These are phyloP conservation scores for Gerris lacustris DNA, from an alignment of 2,888 invertebrate species.

Conservation along the genomic window DNA sequence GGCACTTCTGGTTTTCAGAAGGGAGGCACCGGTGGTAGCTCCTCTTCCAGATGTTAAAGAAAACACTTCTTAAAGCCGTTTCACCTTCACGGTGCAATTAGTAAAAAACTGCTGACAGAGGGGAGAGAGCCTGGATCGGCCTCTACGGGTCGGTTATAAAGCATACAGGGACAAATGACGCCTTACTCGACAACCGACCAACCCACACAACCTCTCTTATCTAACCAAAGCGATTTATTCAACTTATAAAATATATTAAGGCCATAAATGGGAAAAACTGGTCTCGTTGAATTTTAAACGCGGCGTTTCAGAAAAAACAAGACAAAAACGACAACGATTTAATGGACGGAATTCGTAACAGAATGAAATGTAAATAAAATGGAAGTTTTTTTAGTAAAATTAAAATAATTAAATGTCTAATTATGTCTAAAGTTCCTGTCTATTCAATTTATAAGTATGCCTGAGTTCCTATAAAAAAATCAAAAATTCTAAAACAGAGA, in stretches of 20 bases:
- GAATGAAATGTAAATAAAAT: too few species aligned
- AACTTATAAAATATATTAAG: neutral
- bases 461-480: too few species aligned
- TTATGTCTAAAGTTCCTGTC: too few species aligned
- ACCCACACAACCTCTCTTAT: neutral
- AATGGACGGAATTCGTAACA: too few species aligned
- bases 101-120: slow-evolving; percentile 1
- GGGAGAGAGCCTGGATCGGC: neutral
- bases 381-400: too few species aligned
- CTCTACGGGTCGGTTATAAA: neutral
- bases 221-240: neutral
- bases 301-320: neutral
- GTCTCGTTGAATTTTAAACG: neutral
- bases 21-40: too few species aligned
- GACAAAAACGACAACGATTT: too few species aligned
- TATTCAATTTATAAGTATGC: too few species aligned
- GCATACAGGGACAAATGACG: neutral
- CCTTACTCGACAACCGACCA: neutral
- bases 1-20: too few species aligned
- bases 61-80: neutral
- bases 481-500: too few species aligned
- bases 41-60: neutral
- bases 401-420: too few species aligned
- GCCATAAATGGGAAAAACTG: neutral
- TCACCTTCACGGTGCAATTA: neutral